Conservation (phyloP, 1,140 invertebrate species). For the Ips typographus region DNA sequence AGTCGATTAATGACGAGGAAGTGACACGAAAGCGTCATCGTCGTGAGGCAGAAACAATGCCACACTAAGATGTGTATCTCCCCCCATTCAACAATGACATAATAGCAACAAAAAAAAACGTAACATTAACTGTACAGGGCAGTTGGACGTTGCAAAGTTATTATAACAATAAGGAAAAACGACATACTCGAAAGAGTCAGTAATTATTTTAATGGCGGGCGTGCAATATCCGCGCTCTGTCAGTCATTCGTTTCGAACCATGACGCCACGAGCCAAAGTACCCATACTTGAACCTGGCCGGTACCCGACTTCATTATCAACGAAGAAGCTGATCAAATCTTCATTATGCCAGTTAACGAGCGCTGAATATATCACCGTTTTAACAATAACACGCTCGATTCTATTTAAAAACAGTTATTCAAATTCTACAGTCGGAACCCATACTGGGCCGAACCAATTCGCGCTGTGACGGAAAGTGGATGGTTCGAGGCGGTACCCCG, state of each 20-base stretch:
- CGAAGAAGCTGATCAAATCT: slow-evolving; percentile 14
- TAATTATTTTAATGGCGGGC: slow-evolving; percentile 54
- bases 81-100: slow-evolving; percentile 9
- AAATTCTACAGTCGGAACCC: slow-evolving; percentile 32
- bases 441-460: slow-evolving; percentile 36
- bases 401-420: slow-evolving; percentile 32
- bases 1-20: background rate
- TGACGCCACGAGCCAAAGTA: slow-evolving; percentile 53
- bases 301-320: background rate
- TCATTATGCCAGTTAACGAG: slow-evolving; percentile 20
- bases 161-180: slow-evolving; percentile 41
- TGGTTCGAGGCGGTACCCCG: slow-evolving; percentile 31
- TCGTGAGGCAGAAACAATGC: slow-evolving; percentile 4
- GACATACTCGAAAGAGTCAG: slow-evolving; percentile 29
- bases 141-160: slow-evolving; percentile 11
- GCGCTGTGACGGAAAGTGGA: slow-evolving; percentile 36
- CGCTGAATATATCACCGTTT: slow-evolving; percentile 19
- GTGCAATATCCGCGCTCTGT: slow-evolving; percentile 54
- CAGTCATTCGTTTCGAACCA: slow-evolving; percentile 55
- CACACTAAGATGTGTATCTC: slow-evolving; percentile 9
- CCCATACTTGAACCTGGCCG: slow-evolving; percentile 48
- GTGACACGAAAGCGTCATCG: background rate
- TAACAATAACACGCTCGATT: slow-evolving; percentile 21
- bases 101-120: slow-evolving; percentile 1
- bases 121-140: background rate